Evolutionary conservation across 2,797 vertebrate genomes (phyloP), one percentile per base, ranked within the genome.

Genomic region (Graptemys geographica): DNA sequence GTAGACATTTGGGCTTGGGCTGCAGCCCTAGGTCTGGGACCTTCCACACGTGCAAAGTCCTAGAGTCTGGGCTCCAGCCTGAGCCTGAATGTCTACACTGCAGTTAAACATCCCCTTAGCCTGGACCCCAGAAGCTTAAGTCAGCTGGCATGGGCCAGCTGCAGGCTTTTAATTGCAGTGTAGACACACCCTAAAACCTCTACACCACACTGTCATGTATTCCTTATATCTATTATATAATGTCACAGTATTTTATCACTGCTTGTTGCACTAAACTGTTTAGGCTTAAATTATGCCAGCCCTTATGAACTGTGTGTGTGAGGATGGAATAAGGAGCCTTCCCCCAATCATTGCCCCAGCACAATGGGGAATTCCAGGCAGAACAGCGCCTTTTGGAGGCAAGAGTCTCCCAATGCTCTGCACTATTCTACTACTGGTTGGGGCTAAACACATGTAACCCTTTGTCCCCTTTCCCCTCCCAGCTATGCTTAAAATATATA

Each of bases 211-310:
- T 62, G 5, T 79, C 74, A 19, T 84, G 16, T 86, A 89, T 96
- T 94, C 93, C 82, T 33, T 16, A 62, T 62, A 62, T 62, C 74
- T 84, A 83, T 2, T 89, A 87, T 94, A 94, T 87, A 96, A 86
- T 47, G 84, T 92, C 89, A 89, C 90, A 83, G 2, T 96, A 95
- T 94, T 62, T 62, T 62, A 95, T 96, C 96, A 89, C 85, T 23
- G 59, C 59, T 62, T 53, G 76, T 93, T 37, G 47, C 89, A 87
- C 51, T 79, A 78, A 85, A 84, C 62, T 89, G 90, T 91, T 92
- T 89, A 92, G 95, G 86, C 86, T 93, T 52, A 87, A 88, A 74
- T 87, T 72, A 81, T 90, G 93, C 79, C 79, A 74, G 56, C 89
- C 91, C 8, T 31, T 0, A 0, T 69, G 16, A 1, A 51, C 69